Evolutionary conservation across 2,113 vertebrate species (phyloP), one percentile per base, ranked within the genome.

Genomic region (Malurus alboscapulatus): DNA sequence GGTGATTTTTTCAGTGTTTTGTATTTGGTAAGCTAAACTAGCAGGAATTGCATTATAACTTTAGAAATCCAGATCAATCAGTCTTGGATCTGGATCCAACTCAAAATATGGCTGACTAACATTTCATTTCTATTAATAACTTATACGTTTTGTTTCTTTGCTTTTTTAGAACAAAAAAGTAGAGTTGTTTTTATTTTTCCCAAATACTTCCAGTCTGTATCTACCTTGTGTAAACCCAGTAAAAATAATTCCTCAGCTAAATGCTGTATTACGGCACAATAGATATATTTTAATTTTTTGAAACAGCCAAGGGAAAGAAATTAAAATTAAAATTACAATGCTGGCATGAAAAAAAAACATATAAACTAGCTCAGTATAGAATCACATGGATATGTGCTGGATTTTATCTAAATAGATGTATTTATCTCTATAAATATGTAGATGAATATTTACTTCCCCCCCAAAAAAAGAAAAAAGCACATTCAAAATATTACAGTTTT

Each of bases 1-100:
- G 30, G 24, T 57, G 17, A 61, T 73, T 40, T 82, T 88, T 90
- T 87, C 47, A 87, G n/a, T 77, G 44, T 76, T 61, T 86, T 59
- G 38, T 29, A 58, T 85, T 71, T 84, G 25, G 51, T 51, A 83
- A 84, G 26, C 29, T 88, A 77, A 92, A 88, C 26, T 16, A 69
- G 44, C 27, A 83, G 59, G 50, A 88, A 84, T 79, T 92, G 44
- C n/a, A 59, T 79, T 90, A 61, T 50, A 92, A 76, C 57, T 73
- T 95, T 47, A 90, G 58, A 84, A 90, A 92, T 76, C n/a, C 66
- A 91, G 13, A 67, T 90, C 21, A 34, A 32, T 90, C 53, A 57
- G 68, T 81, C 65, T 84, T 58, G 45, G 50, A 81, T 85, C 55
- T 77, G 22, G 10, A 74, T 86, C 95, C 57, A 88, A 34, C 61